These are phyloP conservation scores for Carassius gibelio DNA, from an alignment of 2,113 vertebrate genomes.

Conservation along the genomic window DNA sequence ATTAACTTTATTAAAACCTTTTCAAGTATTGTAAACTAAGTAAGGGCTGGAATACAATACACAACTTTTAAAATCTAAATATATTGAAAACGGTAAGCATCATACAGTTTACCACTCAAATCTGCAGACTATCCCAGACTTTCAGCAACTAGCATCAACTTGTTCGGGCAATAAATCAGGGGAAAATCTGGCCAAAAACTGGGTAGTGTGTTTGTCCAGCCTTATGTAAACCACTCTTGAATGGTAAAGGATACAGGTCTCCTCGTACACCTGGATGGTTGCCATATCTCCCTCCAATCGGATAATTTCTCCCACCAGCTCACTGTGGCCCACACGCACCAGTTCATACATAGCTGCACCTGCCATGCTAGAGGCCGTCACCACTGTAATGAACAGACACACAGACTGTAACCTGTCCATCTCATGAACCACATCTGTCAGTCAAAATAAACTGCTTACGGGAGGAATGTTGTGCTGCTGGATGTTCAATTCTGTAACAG, in stretches of 20 bases:
- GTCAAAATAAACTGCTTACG: neutral
- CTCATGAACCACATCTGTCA: neutral
- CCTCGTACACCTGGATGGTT: conserved; percentile 97
- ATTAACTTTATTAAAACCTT: neutral
- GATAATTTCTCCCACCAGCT: conserved; percentile 97
- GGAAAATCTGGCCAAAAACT: no score
- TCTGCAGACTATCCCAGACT: no score
- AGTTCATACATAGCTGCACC: conserved; percentile 98
- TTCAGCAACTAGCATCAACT: no score
- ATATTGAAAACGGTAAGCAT: no score
- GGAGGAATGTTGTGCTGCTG: neutral
- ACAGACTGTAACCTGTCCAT: conserved; percentile 17
- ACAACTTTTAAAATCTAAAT: no score
- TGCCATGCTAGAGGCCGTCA: conserved; percentile 92
- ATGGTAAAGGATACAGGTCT: conserved; percentile 94
- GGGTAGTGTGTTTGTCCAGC: no score
- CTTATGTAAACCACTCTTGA: neutral
- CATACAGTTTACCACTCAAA: no score
- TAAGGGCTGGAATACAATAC: no score
- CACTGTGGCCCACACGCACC: conserved; percentile 94
- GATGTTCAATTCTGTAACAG: neutral
- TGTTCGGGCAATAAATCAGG: no score
- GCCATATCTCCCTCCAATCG: conserved; percentile 96
- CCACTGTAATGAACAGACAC: conserved; percentile 75
- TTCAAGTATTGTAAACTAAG: neutral